Conservation (phyloP, 2,888 invertebrate species). For the Protophormia terraenovae region DNA sequence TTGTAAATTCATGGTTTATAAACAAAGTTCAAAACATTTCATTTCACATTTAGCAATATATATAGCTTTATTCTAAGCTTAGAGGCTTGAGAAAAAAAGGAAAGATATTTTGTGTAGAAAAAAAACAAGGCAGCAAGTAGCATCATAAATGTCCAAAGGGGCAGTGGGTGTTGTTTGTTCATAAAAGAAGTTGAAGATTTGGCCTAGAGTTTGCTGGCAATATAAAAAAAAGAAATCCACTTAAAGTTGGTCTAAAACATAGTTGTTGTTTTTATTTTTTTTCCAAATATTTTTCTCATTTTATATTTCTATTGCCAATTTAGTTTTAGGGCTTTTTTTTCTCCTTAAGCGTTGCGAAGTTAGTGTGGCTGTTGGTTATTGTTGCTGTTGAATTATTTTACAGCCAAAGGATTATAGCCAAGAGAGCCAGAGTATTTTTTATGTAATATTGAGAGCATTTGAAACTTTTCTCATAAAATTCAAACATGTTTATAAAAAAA, state of each 20-base stretch:
- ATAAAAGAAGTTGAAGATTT: conserved; percentile 13
- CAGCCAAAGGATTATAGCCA: conserved; percentile 17
- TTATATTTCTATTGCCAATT: conserved; percentile 46
- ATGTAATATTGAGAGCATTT: conserved; percentile 36
- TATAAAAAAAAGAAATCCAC: conserved; percentile 33
- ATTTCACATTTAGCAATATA: too few relatives aligned
- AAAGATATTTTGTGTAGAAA: too few relatives aligned
- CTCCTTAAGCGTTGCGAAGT: background rate
- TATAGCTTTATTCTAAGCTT: too few relatives aligned
- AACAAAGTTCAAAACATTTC: too few relatives aligned
- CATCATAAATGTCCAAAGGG: too few relatives aligned
- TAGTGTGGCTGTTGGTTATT: background rate
- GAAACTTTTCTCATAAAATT: conserved; percentile 68
- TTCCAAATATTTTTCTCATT: background rate
- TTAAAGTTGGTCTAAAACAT: conserved; percentile 47
- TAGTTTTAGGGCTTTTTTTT: conserved; percentile 37
- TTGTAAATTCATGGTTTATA: too few relatives aligned
- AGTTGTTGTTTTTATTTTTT: background rate
- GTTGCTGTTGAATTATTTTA: background rate
- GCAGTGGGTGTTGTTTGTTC: too few relatives aligned
- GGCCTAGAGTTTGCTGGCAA: background rate
- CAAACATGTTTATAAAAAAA: conserved; percentile 52
- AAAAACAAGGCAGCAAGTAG: too few relatives aligned
- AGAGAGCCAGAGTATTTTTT: conserved; percentile 1
- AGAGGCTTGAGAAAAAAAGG: too few relatives aligned